phyloP scores from a whole-genome alignment of 92 coral and sea anemone species.

The Chrysogorgia sp. region DNA sequence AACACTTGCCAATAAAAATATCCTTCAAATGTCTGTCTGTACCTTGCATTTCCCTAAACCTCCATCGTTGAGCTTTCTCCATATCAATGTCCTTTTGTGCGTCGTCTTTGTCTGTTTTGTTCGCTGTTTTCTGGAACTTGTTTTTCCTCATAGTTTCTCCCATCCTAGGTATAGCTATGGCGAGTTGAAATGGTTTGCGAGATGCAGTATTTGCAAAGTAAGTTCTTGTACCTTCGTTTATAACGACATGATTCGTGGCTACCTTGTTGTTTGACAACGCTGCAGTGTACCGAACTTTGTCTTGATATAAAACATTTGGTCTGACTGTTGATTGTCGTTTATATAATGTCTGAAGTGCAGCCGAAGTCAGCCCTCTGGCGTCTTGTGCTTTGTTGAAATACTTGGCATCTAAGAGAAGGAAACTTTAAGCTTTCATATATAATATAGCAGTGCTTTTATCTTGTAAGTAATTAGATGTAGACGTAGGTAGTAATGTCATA shows the following conservation, averaged over 20 bases:
- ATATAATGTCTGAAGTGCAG: conserved; percentile 9
- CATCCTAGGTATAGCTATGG: background rate
- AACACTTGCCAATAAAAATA: conserved; percentile 88
- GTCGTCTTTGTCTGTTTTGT: background rate
- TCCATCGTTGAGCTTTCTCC: conserved; percentile 62
- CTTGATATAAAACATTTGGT: background rate
- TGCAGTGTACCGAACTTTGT: background rate
- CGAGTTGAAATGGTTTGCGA: background rate
- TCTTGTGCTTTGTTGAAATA: conserved; percentile 21
- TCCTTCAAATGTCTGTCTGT: conserved; percentile 76
- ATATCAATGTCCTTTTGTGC: background rate
- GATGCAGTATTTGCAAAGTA: background rate
- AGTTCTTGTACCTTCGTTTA: background rate
- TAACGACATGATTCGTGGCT: background rate
- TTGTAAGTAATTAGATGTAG: no score
- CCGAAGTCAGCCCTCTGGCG: background rate
- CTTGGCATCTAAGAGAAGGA: background rate
- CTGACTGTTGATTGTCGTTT: background rate
- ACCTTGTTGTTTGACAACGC: background rate
- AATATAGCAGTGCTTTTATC: background rate
- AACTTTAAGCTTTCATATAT: background rate
- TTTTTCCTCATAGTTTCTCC: background rate
- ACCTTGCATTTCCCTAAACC: conserved; percentile 76
- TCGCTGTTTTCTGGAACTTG: background rate
- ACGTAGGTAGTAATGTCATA: no score